phyloP scores from a whole-genome alignment of 2,888 invertebrate genomes.

The Synergus itoensis region DNA sequence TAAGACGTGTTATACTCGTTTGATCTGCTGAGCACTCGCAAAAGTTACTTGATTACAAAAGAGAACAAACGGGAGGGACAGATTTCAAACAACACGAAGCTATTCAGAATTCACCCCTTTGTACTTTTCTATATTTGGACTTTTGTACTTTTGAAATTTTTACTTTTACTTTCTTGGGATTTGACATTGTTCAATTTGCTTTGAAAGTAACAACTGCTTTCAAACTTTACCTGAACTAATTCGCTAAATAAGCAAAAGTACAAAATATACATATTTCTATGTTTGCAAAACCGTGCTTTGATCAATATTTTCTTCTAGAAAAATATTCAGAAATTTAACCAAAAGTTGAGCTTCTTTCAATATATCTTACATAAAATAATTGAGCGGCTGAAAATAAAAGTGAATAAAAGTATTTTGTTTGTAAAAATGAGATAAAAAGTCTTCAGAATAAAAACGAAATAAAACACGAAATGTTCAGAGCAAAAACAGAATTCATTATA shows the following conservation, averaged over 20 bases:
- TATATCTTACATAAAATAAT: too few species aligned
- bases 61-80: constrained; percentile 25
- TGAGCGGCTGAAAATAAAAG: too few species aligned
- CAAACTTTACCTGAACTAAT: not conserved
- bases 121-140: not conserved
- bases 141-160: constrained; percentile 4
- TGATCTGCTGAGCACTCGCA: constrained; percentile 8
- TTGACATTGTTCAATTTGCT: constrained; percentile 10
- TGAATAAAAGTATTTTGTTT: too few species aligned
- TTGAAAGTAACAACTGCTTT: not conserved
- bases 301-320: not conserved
- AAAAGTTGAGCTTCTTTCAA: too few species aligned
- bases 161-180: constrained; percentile 12
- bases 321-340: not conserved
- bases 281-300: not conserved
- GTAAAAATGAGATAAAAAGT: too few species aligned
- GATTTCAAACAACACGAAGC: constrained; percentile 9
- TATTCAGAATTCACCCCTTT: constrained; percentile 25
- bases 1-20: constrained; percentile 30
- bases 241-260: not conserved
- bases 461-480: too few species aligned
- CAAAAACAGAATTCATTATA: too few species aligned
- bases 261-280: not conserved
- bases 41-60: constrained; percentile 38
- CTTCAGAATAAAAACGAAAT: too few species aligned